Evolutionary conservation across 2,888 invertebrate species (phyloP).

Genomic region (Lasioglossum villosulum): DNA sequence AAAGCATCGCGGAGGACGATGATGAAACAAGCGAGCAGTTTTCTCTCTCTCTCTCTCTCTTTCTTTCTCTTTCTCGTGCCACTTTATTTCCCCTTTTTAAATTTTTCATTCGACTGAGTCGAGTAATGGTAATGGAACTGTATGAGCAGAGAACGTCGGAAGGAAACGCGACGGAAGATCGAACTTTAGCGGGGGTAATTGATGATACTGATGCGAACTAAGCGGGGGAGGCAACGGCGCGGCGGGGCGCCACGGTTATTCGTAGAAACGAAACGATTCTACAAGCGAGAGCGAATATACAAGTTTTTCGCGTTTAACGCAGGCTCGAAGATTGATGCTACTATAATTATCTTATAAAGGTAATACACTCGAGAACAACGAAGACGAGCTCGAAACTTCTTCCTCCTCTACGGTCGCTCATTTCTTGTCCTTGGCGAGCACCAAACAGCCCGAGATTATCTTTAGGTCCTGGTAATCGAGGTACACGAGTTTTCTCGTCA

Average conservation of each 20-base stretch:
- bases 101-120: conserved; percentile 19
- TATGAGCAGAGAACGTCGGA: conserved; percentile 7
- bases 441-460: not conserved
- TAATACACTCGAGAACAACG: conserved; percentile 1
- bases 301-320: conserved; percentile 1
- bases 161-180: conserved; percentile 6
- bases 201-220: conserved; percentile 16
- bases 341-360: conserved; percentile 16
- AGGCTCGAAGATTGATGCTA: conserved; percentile 3
- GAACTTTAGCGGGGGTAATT: conserved; percentile 1
- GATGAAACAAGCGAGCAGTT: not conserved
- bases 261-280: not conserved
- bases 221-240: not conserved
- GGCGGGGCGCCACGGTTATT: not conserved
- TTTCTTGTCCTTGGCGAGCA: not conserved
- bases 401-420: not conserved
- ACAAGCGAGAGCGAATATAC: not conserved
- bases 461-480: not conserved
- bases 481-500: not conserved
- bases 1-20: conserved; percentile 3
- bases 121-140: conserved; percentile 16
- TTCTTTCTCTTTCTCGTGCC: not conserved
- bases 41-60: not conserved
- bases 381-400: not conserved
- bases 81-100: conserved; percentile 9